phyloP scores from a whole-genome alignment of 2,888 invertebrate species.

The Lasioglossum lativentre region DNA sequence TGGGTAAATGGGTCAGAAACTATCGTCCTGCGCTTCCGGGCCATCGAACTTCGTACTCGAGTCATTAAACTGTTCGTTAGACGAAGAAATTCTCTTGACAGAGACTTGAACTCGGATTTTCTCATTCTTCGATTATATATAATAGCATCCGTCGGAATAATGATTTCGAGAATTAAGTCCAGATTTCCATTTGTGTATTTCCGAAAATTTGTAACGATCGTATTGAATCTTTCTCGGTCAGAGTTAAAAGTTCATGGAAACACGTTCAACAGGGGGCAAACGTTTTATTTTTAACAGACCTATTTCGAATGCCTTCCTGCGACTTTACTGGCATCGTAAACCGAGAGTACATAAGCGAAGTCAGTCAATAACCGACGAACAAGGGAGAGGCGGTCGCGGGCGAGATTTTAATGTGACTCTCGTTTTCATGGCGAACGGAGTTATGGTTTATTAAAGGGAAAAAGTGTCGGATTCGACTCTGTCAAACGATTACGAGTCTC shows the following conservation, averaged over 20 bases:
- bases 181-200: background rate
- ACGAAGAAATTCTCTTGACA: slow-evolving; percentile 16
- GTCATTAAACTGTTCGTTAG: slow-evolving; percentile 58
- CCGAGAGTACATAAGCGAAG: slow-evolving; percentile 82
- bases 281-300: slow-evolving; percentile 77
- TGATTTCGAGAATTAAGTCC: background rate
- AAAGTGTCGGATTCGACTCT: slow-evolving; percentile 60
- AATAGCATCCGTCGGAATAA: background rate
- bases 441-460: slow-evolving; percentile 80
- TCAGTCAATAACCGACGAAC: slow-evolving; percentile 80
- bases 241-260: slow-evolving; percentile 20
- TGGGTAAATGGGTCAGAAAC: slow-evolving; percentile 83
- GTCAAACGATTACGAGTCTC: slow-evolving; percentile 18
- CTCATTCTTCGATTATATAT: background rate
- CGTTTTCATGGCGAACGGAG: slow-evolving; percentile 79
- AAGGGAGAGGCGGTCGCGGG: slow-evolving; percentile 48
- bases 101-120: background rate
- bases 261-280: slow-evolving; percentile 23
- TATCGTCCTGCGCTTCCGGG: slow-evolving; percentile 77
- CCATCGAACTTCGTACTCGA: slow-evolving; percentile 78
- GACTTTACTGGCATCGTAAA: slow-evolving; percentile 82
- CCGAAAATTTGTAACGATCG: background rate
- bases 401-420: slow-evolving; percentile 73
- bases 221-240: background rate
- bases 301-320: slow-evolving; percentile 53